These are phyloP conservation scores for Agrotis ipsilon DNA, from an alignment of 2,888 invertebrate genomes.

Conservation along the genomic window DNA sequence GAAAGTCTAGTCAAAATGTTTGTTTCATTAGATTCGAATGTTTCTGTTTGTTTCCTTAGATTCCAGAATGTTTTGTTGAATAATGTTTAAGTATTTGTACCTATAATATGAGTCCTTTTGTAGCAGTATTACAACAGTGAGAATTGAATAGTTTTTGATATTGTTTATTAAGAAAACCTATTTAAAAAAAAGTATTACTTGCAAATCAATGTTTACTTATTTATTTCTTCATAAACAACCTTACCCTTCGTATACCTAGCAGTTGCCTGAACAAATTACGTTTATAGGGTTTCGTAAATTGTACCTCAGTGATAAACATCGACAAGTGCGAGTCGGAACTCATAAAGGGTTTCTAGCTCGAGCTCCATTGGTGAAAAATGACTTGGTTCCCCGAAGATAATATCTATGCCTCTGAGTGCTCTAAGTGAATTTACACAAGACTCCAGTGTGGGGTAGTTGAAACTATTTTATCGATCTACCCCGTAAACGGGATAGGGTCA, in stretches of 20 bases:
- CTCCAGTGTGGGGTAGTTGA: no score
- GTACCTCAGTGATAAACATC: no score
- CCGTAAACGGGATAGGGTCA: no score
- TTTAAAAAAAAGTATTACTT: slow-evolving; percentile 9
- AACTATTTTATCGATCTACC: no score
- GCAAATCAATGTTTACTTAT: slow-evolving; percentile 3
- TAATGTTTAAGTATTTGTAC: background rate
- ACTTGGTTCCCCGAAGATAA: no score
- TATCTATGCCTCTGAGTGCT: no score
- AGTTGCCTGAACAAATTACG: no score
- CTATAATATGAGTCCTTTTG: background rate
- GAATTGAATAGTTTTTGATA: slow-evolving; percentile 2
- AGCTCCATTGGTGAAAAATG: no score
- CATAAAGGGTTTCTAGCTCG: no score
- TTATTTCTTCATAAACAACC: background rate
- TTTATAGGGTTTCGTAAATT: no score
- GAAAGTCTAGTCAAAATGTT: slow-evolving; percentile 1
- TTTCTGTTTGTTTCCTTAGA: background rate
- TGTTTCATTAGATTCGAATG: background rate
- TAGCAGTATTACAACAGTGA: slow-evolving; percentile 25
- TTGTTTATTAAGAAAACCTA: slow-evolving; percentile 17
- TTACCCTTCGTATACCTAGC: background rate
- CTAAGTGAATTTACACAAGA: no score
- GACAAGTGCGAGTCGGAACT: no score
- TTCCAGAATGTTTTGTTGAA: background rate